A percentile compares a stretch with the other conserved stretches of the same genome.
Evolutionary conservation across 2,797 vertebrate species (phyloP).

Genomic region (Anisognathus igniventris): DNA sequence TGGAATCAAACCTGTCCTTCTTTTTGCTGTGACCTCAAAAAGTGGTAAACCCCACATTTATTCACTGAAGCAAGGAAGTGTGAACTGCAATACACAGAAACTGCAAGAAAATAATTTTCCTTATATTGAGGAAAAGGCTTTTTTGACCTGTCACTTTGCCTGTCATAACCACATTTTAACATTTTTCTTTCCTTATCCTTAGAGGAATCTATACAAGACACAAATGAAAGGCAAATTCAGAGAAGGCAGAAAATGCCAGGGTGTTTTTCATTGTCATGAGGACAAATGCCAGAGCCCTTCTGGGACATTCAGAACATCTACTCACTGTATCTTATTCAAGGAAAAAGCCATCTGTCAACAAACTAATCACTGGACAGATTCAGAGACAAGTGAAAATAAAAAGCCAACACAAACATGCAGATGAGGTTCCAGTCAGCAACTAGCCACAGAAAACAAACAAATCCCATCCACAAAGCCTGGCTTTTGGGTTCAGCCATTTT

Average conservation of each 20-base stretch:
- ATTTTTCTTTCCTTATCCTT: slow-evolving; percentile 8
- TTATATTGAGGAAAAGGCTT: not conserved
- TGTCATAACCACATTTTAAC: not conserved
- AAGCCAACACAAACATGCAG: slow-evolving; percentile 50
- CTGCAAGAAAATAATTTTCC: not conserved
- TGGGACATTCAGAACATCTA: slow-evolving; percentile 58
- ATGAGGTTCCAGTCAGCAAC: slow-evolving; percentile 57
- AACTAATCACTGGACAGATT: slow-evolving; percentile 57
- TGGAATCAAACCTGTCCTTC: not conserved
- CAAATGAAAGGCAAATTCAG: slow-evolving; percentile 42
- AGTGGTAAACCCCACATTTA: not conserved
- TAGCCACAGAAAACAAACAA: slow-evolving; percentile 39
- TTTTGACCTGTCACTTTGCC: not conserved
- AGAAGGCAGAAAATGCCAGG: slow-evolving; percentile 39
- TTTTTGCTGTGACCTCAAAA: not conserved
- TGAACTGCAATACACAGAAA: not conserved
- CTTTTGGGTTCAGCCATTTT: slow-evolving; percentile 18
- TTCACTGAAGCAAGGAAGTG: not conserved
- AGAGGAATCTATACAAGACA: slow-evolving; percentile 6
- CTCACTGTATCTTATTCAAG: slow-evolving; percentile 60
- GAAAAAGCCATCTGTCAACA: slow-evolving; percentile 63
- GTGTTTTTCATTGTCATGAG: slow-evolving; percentile 44
- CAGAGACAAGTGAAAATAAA: slow-evolving; percentile 60
- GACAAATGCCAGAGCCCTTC: slow-evolving; percentile 52
- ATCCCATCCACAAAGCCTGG: slow-evolving; percentile 18